Percentiles rank a stretch among this genome's conserved stretches.
Conservation (phyloP, 64 coral and sea anemone genomes). For the Hydrozoanthus tunicans region DNA sequence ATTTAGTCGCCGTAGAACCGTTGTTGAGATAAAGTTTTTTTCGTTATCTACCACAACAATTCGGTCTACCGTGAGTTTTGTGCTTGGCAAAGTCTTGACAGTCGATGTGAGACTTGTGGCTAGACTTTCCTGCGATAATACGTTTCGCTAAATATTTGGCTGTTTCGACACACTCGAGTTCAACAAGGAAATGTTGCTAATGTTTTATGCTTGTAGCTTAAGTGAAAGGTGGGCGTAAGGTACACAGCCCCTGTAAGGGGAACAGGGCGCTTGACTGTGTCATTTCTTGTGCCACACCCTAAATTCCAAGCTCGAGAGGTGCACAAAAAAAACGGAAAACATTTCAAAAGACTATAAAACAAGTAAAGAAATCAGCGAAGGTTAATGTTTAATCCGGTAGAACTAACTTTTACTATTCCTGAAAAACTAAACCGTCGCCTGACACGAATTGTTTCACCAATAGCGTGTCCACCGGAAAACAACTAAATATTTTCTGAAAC, state of each 20-base stretch:
- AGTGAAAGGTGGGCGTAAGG: not conserved
- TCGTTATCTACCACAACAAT: no score
- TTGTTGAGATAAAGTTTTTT: no score
- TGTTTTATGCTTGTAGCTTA: no score
- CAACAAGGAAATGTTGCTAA: not conserved
- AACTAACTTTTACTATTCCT: not conserved
- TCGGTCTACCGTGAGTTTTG: no score
- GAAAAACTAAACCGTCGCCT: no score
- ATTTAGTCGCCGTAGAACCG: no score
- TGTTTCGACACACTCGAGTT: not conserved
- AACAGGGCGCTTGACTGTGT: not conserved
- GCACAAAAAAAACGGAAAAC: not conserved
- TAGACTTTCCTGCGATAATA: not conserved
- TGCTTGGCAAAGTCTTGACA: no score
- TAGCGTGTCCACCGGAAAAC: not conserved
- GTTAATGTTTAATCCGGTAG: not conserved
- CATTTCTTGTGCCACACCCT: conserved; percentile 23
- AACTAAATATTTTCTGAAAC: no score
- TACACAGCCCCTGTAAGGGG: not conserved
- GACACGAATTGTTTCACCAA: not conserved
- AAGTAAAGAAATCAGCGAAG: not conserved
- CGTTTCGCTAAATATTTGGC: not conserved
- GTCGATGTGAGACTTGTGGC: not conserved
- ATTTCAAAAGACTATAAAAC: not conserved
- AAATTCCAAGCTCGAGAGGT: not conserved